Percentiles rank a stretch among this genome's conserved stretches.
Conservation (phyloP, 2,797 vertebrate species). For the Cichlasoma orientale region DNA sequence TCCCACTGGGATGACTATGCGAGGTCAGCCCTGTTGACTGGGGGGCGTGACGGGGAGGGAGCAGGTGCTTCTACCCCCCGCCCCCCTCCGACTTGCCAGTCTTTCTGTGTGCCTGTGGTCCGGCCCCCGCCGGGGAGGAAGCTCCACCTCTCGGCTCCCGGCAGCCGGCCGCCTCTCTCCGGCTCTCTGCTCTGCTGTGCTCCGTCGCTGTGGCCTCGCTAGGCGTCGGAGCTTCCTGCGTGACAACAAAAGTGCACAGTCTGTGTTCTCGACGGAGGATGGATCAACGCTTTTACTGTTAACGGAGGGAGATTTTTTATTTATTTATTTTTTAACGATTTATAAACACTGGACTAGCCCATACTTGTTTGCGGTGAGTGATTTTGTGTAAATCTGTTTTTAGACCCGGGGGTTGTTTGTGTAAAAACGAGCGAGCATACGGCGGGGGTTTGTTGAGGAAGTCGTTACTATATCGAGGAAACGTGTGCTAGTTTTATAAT, state of each 20-base stretch:
- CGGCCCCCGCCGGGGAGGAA: conserved; percentile 66
- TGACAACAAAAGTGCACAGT: conserved; percentile 78
- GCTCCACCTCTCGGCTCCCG: conserved; percentile 74
- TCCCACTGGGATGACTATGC: conserved; percentile 59
- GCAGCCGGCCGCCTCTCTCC: conserved; percentile 75
- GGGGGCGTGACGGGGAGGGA: conserved; percentile 71
- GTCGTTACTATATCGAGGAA: conserved; percentile 72
- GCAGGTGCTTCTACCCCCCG: conserved; percentile 79
- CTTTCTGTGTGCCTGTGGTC: conserved; percentile 44
- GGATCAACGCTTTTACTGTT: conserved; percentile 68
- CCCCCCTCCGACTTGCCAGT: conserved; percentile 45
- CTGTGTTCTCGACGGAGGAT: conserved; percentile 71
- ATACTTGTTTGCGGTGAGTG: conserved; percentile 81
- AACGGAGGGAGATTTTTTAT: conserved; percentile 45
- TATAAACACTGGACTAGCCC: conserved; percentile 68
- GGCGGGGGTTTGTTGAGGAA: conserved; percentile 67
- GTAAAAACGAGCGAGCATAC: conserved; percentile 48
- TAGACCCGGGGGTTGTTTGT: conserved; percentile 55
- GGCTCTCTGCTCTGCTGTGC: conserved; percentile 66
- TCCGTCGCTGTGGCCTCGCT: conserved; percentile 74
- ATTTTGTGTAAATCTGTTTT: conserved; percentile 35
- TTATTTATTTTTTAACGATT: conserved; percentile 17
- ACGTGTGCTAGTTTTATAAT: conserved; percentile 36
- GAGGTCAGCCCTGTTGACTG: conserved; percentile 62
- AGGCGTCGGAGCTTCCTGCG: conserved; percentile 74